These are phyloP conservation scores for Cephus cinctus DNA, from an alignment of 1,140 invertebrate genomes.

Conservation along the genomic window DNA sequence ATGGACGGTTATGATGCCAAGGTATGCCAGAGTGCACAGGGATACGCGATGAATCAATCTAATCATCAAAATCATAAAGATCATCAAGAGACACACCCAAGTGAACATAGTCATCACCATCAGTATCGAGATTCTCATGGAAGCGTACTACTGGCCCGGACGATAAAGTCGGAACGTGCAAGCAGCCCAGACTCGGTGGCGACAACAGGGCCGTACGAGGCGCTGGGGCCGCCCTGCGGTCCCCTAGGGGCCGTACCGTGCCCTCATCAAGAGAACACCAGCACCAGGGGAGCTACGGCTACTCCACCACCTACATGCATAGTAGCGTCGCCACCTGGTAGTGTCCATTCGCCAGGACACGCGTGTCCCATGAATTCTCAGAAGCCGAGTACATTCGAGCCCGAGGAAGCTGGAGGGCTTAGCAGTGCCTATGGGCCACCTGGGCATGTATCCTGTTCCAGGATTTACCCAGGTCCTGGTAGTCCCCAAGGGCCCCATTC, in stretches of 20 bases:
- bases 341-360: too few species aligned
- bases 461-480: too few species aligned
- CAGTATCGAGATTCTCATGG: constrained; percentile 13
- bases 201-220: constrained; percentile 42
- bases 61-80: too few species aligned
- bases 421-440: not conserved
- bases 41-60: too few species aligned
- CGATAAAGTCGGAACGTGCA: constrained; percentile 43
- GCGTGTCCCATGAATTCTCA: too few species aligned
- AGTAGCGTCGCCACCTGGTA: too few species aligned
- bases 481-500: too few species aligned
- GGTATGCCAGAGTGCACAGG: too few species aligned
- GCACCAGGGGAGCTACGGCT: not conserved
- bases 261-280: not conserved
- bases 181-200: constrained; percentile 44
- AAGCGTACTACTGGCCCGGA: constrained; percentile 24
- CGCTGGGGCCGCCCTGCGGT: constrained; percentile 27
- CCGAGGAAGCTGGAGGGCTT: not conserved
- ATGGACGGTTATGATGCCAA: too few species aligned
- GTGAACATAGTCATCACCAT: constrained; percentile 18
- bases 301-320: constrained; percentile 20
- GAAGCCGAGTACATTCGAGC: too few species aligned
- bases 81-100: too few species aligned
- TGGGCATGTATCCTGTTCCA: too few species aligned
- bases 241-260: constrained; percentile 33